phyloP scores from a whole-genome alignment of 1,140 invertebrate species.

The Tachypleus tridentatus region DNA sequence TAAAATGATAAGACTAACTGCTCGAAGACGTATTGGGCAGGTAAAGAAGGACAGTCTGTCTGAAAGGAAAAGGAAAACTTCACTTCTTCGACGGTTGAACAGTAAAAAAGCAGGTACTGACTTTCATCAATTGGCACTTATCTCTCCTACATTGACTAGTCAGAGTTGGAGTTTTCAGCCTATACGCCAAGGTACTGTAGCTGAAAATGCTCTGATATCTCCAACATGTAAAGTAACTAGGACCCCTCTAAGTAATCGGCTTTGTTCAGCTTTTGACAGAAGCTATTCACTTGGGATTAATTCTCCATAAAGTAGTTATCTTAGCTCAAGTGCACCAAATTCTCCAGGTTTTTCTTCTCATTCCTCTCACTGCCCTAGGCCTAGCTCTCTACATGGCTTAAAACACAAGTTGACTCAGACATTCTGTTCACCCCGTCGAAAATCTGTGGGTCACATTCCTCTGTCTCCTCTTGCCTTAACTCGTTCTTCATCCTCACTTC shows the following conservation, averaged over 20 bases:
- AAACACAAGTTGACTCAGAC: slow-evolving; percentile 76
- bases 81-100: slow-evolving; percentile 76
- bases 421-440: slow-evolving; percentile 62
- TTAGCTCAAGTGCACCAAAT: slow-evolving; percentile 47
- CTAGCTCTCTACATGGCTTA: slow-evolving; percentile 84
- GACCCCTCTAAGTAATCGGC: slow-evolving; percentile 42
- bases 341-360: slow-evolving; percentile 40
- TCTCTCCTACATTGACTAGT: slow-evolving; percentile 24
- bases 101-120: slow-evolving; percentile 73
- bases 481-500: slow-evolving; percentile 72
- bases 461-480: slow-evolving; percentile 88
- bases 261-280: slow-evolving; percentile 39
- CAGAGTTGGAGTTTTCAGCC: slow-evolving; percentile 57
- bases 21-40: slow-evolving; percentile 15
- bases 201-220: slow-evolving; percentile 31
- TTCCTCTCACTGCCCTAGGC: slow-evolving; percentile 58
- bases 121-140: slow-evolving; percentile 57
- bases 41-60: slow-evolving; percentile 38
- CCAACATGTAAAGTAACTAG: slow-evolving; percentile 33
- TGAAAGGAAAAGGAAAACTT: slow-evolving; percentile 76
- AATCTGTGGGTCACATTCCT: slow-evolving; percentile 91
- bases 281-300: slow-evolving; percentile 35
- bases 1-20: slow-evolving; percentile 53
- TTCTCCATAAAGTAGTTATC: slow-evolving; percentile 49
- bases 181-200: slow-evolving; percentile 35